Evolutionary conservation across 2,888 invertebrate genomes (phyloP).

Genomic region (Limenitis camilla): DNA sequence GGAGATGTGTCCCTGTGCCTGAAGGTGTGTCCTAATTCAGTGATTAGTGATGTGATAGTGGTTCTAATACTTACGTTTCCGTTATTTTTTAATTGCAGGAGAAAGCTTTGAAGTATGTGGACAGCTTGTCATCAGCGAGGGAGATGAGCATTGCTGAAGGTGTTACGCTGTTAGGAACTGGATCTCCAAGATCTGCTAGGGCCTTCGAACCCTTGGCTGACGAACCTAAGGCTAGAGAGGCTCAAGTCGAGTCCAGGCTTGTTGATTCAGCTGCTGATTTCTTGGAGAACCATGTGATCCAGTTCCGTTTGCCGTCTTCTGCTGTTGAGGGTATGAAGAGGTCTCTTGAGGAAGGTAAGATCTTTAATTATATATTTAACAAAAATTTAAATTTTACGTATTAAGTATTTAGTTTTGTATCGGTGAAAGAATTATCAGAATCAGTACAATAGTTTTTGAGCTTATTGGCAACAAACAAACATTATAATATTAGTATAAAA

Average conservation of each 20-base stretch:
- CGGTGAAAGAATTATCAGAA: too few relatives aligned
- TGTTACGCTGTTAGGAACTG: constrained; percentile 67
- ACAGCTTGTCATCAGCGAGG: constrained; percentile 67
- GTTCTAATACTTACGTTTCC: constrained; percentile 45
- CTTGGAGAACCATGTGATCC: constrained; percentile 86
- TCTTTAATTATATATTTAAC: not conserved
- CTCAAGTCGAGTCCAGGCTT: constrained; percentile 82
- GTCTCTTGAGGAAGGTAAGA: constrained; percentile 85
- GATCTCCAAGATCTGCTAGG: constrained; percentile 75
- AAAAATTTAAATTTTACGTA: not conserved
- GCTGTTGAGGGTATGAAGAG: constrained; percentile 84
- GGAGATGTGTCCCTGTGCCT: constrained; percentile 81
- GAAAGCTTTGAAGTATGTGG: constrained; percentile 81
- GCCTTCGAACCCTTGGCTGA: constrained; percentile 79
- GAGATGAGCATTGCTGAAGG: constrained; percentile 77
- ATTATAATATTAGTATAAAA: not conserved
- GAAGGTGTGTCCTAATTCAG: constrained; percentile 70
- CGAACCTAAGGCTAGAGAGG: constrained; percentile 82
- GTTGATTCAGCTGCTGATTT: constrained; percentile 85
- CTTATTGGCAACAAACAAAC: not conserved
- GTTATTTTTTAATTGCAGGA: constrained; percentile 75
- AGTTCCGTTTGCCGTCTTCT: constrained; percentile 84
- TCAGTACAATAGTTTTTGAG: not conserved
- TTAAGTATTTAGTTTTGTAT: not conserved
- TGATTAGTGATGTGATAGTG: constrained; percentile 30